Evolutionary conservation across 2,888 invertebrate species (phyloP), one percentile per base, ranked within the genome.

Genomic region (Catocala sponsa): DNA sequence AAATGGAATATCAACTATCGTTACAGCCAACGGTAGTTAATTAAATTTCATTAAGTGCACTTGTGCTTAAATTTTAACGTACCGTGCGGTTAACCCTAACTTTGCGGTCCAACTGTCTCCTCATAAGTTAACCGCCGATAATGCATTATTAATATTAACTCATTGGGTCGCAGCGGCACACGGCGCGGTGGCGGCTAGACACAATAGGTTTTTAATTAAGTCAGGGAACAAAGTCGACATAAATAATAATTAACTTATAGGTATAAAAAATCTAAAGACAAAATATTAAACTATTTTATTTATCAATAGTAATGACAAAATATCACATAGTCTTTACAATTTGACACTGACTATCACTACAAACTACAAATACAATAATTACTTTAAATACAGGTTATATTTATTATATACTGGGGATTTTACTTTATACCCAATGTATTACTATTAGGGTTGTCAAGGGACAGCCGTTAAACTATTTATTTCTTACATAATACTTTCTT

Each of bases 261-360:
- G 12, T 42, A 32, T 13, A 33, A 49, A 53, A 54, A n/a, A 12
- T 41, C 32, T 35, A 12, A 53, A 41, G 4, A n/a, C 12, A 35
- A 65, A 69, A 66, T 63, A 64, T 78, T 83, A 79, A 79, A 80
- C 78, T 83, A 84, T 81, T 91, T 91, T 91, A 90, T 88, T 90
- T 76, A 82, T 77, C 72, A 86, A 84, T 87, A 85, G 81, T 87
- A 85, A 85, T 86, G 82, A 82, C 80, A 78, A 88, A 89, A 91
- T 91, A 91, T 91, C 91, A 91, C 91, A 91, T 86, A 90, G 81
- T 87, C 83, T 83, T 87, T 90, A 91, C 80, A 86, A 85, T 86
- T 46, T 85, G 81, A 87, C 82, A 81, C 77, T 84, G 81, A 85
- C 85, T 87, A 73, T 61, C 60, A 59, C 60, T 66, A 74, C 9